Evolutionary conservation across 1,140 invertebrate genomes (phyloP).

Genomic region (Drosophila kanapiae): DNA sequence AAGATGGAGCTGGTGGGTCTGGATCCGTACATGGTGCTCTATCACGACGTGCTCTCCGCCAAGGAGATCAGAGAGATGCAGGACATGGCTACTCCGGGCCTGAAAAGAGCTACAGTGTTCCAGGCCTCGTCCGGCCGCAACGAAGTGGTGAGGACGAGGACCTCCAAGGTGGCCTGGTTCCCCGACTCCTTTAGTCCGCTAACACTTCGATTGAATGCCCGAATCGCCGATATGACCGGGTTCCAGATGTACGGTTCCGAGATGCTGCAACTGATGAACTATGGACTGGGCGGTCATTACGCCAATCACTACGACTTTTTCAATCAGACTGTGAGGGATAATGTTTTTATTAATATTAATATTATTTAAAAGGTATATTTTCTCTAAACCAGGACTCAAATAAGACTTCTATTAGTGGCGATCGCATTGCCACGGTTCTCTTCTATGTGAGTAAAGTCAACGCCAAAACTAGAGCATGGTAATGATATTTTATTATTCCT

Average conservation of each 20-base stretch:
- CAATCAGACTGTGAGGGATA: conserved; percentile 56
- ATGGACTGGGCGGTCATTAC: conserved; percentile 91
- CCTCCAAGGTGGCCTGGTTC: conserved; percentile 99
- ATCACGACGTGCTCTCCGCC: conserved; percentile 95
- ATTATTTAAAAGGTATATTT: not conserved
- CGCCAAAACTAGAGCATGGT: too few relatives aligned
- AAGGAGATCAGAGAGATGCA: conserved; percentile 95
- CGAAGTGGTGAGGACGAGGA: conserved; percentile 95
- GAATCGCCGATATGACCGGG: conserved; percentile 92
- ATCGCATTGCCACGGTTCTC: conserved; percentile 78
- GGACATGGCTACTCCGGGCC: conserved; percentile 92
- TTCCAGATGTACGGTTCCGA: conserved; percentile 87
- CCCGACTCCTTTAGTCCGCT: conserved; percentile 91
- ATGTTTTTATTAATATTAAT: not conserved
- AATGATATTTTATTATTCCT: too few relatives aligned
- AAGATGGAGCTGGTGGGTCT: conserved; percentile 95
- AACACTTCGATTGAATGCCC: conserved; percentile 90
- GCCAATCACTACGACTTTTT: conserved; percentile 90
- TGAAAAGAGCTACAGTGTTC: conserved; percentile 92
- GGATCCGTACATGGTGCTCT: conserved; percentile 94
- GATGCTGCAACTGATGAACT: conserved; percentile 88
- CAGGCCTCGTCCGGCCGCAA: conserved; percentile 92
- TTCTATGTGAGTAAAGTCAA: conserved; percentile 68
- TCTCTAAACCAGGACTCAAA: conserved; percentile 7
- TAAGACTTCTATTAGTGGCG: conserved; percentile 50